Evolutionary conservation across 2,888 invertebrate genomes (phyloP), one percentile per base, ranked within the genome.

Genomic region (Diarsia brunnea): DNA sequence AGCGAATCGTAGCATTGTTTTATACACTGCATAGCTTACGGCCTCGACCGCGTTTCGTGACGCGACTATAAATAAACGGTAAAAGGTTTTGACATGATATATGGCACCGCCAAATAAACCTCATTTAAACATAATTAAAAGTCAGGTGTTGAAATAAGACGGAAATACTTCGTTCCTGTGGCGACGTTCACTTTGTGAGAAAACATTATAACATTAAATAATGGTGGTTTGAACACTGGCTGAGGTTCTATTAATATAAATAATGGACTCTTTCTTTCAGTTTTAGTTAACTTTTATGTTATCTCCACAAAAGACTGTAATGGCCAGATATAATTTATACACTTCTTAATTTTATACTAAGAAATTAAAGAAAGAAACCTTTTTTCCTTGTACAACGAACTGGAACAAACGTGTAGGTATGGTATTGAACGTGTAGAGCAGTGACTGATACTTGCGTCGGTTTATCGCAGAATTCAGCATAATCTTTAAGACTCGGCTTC

Each of bases 21-120:
- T 85, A 85, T 87, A 89, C 84, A 73, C 85, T 87, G 88, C 87
- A 88, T 82, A 86, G 78, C 85, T 79, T 82, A 87, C 87, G 88
- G 85, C 89, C 90, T 91, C 90, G 90, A 90, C 90, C 91, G 90
- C 88, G 78, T 90, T 91, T 89, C 87, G 80, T 87, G 86, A 84
- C 84, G 82, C 55, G 85, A 83, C 85, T 88, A 81, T 88, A 88
- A 88, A 91, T 89, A 89, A 87, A 86, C 85, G 75, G 78, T 85
- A 86, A 85, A 86, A 86, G 85, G 79, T 79, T 86, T 87, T 82
- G 80, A 85, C 85, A 87, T 84, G 81, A 84, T 87, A 81, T 84
- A 87, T 80, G 78, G 65, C 51, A 66, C 63, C 47, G 53, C 70
- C 75, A 77, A 85, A 87, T 82, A 77, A 72, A 87, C 76, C 65